Base-by-base conservation (phyloP, 2,888 invertebrate genomes). In the Syrista parreyssii region DNA sequence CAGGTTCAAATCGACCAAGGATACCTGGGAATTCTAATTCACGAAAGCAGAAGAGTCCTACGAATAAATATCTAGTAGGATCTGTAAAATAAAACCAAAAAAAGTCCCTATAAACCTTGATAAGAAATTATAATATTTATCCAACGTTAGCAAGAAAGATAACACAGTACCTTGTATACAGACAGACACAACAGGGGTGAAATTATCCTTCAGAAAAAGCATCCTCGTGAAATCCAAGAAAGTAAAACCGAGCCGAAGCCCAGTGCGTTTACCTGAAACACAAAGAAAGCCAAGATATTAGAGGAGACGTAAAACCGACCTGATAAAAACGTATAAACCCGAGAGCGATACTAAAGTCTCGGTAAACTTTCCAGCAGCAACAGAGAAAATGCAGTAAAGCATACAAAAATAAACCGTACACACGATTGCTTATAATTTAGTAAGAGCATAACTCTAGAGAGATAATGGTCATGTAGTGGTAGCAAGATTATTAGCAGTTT, bases 51-150 rank as follows among this genome's bases (percentile, higher is more conserved):
- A 55, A 55, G 23, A 23, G 2, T 23, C 9, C 23, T 9, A 23
- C 55, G 23, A 9, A 23, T 23, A 55, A 55, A 9, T 9, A 55
- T n/a, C n/a, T n/a, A n/a, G n/a, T 23, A 55, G 9, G 9, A 55
- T 23, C 23, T 55, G 23, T 23, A 55, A 6, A 9, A 55, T 23
- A 23, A 23, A 55, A 23, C 2, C 1, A 23, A 9, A 55, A 55
- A 55, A 55, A 55, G 4, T 3, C 35, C 36, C 0, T 12, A 36
- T 36, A 23, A 55, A 55, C 9, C 9, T 55, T 23, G 76, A 76
- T 76, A 71, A 55, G 72, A 34, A 76, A 72, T 55, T 71, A 36
- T 72, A 76, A 76, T 55, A 55, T 55, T 55, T 55, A 9, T 23
- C 9, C 55, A 55, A 55, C 23, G 55, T 55, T 2, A 55, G 23